These are phyloP conservation scores for Streblospio benedicti DNA, from an alignment of 1,140 invertebrate species.

Conservation along the genomic window DNA sequence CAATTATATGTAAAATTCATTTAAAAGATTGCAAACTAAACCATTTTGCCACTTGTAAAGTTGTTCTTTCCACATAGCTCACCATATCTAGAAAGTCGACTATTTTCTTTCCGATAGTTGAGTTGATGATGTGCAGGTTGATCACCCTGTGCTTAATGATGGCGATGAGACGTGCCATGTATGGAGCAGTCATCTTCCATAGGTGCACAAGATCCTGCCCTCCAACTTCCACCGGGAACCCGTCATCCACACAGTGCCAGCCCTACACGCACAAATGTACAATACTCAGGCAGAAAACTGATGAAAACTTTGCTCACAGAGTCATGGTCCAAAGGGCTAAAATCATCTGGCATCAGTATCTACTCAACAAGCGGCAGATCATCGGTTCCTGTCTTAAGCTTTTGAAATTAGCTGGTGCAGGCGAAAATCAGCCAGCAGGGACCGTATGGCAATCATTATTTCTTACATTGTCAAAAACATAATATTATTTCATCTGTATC, in stretches of 20 bases:
- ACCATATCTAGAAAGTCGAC: constrained; percentile 3
- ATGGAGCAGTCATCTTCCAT: constrained; percentile 12
- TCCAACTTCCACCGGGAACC: constrained; percentile 7
- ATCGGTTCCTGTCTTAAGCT: too few species aligned
- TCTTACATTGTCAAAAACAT: too few species aligned
- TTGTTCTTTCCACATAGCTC: neutral
- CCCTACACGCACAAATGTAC: constrained; percentile 5
- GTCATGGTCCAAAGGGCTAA: too few species aligned
- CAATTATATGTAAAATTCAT: neutral
- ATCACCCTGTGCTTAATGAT: constrained; percentile 11
- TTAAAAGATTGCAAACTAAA: neutral
- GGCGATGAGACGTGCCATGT: constrained; percentile 4
- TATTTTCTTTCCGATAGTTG: constrained; percentile 1
- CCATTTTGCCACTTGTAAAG: neutral
- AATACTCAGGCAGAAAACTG: too few species aligned
- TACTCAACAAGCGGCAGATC: too few species aligned
- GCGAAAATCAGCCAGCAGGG: too few species aligned
- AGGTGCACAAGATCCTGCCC: constrained; percentile 6
- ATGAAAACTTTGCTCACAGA: too few species aligned
- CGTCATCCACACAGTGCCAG: constrained; percentile 14
- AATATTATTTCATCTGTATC: too few species aligned
- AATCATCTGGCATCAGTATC: too few species aligned
- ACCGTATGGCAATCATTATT: too few species aligned
- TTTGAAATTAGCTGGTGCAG: too few species aligned
- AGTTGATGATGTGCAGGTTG: constrained; percentile 1